Evolutionary conservation across 2,113 vertebrate genomes (phyloP).

Genomic region (Petroica traversi): DNA sequence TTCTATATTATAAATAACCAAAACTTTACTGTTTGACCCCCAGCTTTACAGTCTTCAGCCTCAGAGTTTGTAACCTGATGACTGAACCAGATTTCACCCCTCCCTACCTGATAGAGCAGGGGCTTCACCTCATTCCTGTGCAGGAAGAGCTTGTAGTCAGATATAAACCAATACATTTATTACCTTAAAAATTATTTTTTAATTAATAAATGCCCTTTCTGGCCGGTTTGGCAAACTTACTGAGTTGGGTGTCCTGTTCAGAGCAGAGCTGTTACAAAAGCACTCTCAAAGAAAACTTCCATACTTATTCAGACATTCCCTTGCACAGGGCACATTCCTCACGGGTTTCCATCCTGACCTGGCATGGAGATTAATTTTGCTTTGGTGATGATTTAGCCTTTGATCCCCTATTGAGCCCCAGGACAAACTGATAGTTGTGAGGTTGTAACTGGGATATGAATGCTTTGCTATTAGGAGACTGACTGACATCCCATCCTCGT

Average conservation of each 20-base stretch:
- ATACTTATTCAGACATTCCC: neutral
- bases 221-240: neutral
- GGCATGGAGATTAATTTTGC: conserved; percentile 25
- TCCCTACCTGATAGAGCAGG: neutral
- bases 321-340: neutral
- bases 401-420: conserved; percentile 21
- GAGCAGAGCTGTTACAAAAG: neutral
- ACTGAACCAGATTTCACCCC: neutral
- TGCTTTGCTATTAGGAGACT: neutral
- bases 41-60: neutral
- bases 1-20: neutral
- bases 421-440: conserved; percentile 19
- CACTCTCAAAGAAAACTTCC: neutral
- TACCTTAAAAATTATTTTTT: neutral
- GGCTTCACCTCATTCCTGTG: neutral
- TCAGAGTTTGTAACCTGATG: neutral
- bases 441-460: neutral
- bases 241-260: accelerated
- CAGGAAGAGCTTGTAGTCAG: neutral
- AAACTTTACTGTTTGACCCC: neutral
- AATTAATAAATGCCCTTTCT: neutral
- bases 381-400: conserved; percentile 39
- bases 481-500: conserved; percentile 12
- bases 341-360: neutral
- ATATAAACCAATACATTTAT: neutral